Conservation (phyloP, 2,113 vertebrate genomes). For the Synchiropus splendidus region DNA sequence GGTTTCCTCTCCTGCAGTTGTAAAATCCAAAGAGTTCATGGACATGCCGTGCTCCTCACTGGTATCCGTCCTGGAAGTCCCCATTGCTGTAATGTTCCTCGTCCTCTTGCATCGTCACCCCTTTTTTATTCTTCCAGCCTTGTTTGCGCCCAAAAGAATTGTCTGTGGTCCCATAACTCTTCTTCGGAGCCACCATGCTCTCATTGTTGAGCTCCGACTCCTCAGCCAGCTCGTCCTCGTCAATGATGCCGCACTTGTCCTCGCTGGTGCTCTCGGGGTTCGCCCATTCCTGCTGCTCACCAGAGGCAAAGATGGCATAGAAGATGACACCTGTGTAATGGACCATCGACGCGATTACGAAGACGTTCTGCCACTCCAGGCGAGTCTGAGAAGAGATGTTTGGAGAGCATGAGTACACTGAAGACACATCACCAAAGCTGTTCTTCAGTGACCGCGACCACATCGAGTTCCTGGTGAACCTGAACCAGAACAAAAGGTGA, state of each 20-base stretch:
- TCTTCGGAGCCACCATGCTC: slow-evolving; percentile 60
- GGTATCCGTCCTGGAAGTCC: slow-evolving; percentile 69
- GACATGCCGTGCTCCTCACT: slow-evolving; percentile 37
- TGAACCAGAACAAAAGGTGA: no score
- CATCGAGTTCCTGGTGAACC: no score
- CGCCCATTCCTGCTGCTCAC: slow-evolving; percentile 96
- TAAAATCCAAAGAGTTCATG: no score
- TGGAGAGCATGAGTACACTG: slow-evolving; percentile 12
- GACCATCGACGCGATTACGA: slow-evolving; percentile 88
- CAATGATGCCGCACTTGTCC: slow-evolving; percentile 87
- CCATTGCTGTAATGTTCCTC: slow-evolving; percentile 76
- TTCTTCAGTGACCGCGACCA: no score
- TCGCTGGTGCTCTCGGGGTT: slow-evolving; percentile 82
- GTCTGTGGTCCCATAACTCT: slow-evolving; percentile 79
- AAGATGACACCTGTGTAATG: slow-evolving; percentile 95
- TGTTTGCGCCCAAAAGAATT: slow-evolving; percentile 61
- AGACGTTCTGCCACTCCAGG: slow-evolving; percentile 95
- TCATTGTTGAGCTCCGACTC: slow-evolving; percentile 82
- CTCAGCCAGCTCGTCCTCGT: slow-evolving; percentile 85
- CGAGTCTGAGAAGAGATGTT: slow-evolving; percentile 75
- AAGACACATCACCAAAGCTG: slow-evolving; percentile 11
- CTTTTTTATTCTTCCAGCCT: slow-evolving; percentile 71
- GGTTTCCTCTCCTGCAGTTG: no score
- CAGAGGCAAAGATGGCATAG: slow-evolving; percentile 92
- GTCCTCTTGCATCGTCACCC: slow-evolving; percentile 58